These are phyloP conservation scores for Heliconius eleuchia DNA, from an alignment of 1,140 invertebrate genomes.

Conservation along the genomic window DNA sequence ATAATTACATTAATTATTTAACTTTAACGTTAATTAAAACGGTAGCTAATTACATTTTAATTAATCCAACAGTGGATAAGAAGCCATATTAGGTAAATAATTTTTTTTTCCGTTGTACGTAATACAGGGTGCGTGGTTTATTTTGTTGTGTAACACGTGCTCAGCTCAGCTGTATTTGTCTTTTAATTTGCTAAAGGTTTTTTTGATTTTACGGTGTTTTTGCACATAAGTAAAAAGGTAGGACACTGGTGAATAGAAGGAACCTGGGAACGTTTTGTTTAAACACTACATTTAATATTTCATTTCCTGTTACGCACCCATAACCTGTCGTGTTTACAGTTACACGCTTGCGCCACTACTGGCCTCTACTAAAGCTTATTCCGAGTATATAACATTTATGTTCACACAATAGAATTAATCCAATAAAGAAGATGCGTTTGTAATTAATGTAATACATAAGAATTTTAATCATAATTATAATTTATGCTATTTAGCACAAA, in stretches of 20 bases:
- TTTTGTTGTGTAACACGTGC: background rate
- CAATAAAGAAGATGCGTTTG: background rate
- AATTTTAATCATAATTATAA: background rate
- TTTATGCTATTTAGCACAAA: too few relatives aligned
- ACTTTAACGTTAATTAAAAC: background rate
- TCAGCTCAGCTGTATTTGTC: background rate
- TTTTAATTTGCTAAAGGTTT: background rate
- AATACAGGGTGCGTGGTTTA: background rate
- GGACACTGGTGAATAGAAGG: too few relatives aligned
- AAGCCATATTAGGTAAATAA: conserved; percentile 9
- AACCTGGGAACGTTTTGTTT: too few relatives aligned
- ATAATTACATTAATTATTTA: background rate
- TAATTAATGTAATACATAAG: background rate
- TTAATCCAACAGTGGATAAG: background rate
- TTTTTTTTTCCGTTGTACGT: background rate
- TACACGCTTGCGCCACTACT: too few relatives aligned
- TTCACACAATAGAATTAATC: background rate
- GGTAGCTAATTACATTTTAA: conserved; percentile 6
- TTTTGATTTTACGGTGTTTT: background rate
- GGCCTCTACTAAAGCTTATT: too few relatives aligned
- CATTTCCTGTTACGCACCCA: too few relatives aligned
- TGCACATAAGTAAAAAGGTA: too few relatives aligned
- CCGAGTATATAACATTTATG: background rate
- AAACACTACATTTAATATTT: too few relatives aligned
- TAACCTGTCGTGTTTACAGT: too few relatives aligned